phyloP scores from a whole-genome alignment of 2,113 vertebrate species.

The Donacobius atricapilla region DNA sequence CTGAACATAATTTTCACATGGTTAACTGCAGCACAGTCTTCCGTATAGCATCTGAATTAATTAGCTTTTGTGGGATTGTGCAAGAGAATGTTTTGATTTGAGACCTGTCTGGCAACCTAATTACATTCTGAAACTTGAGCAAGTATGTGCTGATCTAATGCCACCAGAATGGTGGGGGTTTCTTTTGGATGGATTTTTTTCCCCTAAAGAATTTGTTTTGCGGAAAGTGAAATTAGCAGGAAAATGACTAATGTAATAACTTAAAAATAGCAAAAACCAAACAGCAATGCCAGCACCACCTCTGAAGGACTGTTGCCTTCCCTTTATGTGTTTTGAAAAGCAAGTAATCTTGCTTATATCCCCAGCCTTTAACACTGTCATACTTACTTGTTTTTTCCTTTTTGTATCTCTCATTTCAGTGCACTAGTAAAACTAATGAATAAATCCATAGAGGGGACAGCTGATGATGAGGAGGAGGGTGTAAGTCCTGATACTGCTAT shows the following conservation, averaged over 20 bases:
- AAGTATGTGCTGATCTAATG: neutral
- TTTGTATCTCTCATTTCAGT: conserved; percentile 70
- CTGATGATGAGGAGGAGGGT: conserved; percentile 97
- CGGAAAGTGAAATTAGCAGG: neutral
- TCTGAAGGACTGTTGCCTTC: neutral
- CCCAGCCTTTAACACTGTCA: neutral
- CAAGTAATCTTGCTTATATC: neutral
- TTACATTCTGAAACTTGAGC: neutral
- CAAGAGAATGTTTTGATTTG: conserved; percentile 30
- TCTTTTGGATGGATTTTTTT: neutral
- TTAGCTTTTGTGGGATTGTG: neutral
- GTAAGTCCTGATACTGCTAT: conserved; percentile 97
- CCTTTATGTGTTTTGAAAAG: neutral
- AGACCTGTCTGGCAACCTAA: conserved; percentile 31
- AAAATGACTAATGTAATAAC: neutral
- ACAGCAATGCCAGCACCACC: neutral
- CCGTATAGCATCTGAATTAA: neutral
- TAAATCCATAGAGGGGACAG: conserved; percentile 97
- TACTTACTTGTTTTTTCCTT: neutral
- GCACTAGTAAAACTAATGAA: conserved; percentile 97
- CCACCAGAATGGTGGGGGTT: neutral
- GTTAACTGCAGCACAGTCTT: neutral
- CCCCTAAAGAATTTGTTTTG: neutral
- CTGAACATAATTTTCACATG: neutral
- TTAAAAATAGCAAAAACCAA: neutral